Conservation (phyloP, 2,888 invertebrate species). For the Anoncus sp. region DNA sequence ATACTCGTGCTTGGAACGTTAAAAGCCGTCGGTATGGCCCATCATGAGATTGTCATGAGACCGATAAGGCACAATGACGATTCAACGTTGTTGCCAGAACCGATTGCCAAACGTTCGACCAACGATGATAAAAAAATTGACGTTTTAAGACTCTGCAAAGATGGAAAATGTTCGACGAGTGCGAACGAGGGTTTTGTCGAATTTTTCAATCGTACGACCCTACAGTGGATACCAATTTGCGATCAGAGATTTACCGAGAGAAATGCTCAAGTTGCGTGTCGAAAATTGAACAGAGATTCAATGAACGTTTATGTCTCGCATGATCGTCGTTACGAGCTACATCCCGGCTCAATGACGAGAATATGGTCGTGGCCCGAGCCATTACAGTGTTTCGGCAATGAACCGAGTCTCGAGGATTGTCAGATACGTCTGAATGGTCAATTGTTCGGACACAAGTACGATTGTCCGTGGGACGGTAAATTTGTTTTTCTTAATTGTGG, state of each 20-base stretch:
- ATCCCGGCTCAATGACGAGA: slow-evolving; percentile 93
- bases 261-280: slow-evolving; percentile 98
- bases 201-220: slow-evolving; percentile 96
- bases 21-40: slow-evolving; percentile 91
- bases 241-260: slow-evolving; percentile 97
- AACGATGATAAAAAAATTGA: not conserved
- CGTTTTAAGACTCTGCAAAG: slow-evolving; percentile 92
- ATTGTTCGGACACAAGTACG: slow-evolving; percentile 92
- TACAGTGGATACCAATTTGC: slow-evolving; percentile 99
- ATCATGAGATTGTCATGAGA: slow-evolving; percentile 91
- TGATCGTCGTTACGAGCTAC: slow-evolving; percentile 94
- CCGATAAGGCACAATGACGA: slow-evolving; percentile 85
- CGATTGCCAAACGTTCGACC: slow-evolving; percentile 76
- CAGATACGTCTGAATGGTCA: slow-evolving; percentile 96
- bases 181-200: slow-evolving; percentile 91
- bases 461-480: slow-evolving; percentile 94
- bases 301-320: slow-evolving; percentile 95
- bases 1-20: slow-evolving; percentile 97
- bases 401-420: slow-evolving; percentile 91
- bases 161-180: slow-evolving; percentile 87
- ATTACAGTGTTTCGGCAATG: slow-evolving; percentile 91
- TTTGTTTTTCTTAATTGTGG: slow-evolving; percentile 98
- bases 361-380: slow-evolving; percentile 99
- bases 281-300: slow-evolving; percentile 95
- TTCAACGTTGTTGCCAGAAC: slow-evolving; percentile 78